These are phyloP conservation scores for Malthinus seriepunctatus DNA, from an alignment of 2,888 invertebrate species.

Conservation along the genomic window DNA sequence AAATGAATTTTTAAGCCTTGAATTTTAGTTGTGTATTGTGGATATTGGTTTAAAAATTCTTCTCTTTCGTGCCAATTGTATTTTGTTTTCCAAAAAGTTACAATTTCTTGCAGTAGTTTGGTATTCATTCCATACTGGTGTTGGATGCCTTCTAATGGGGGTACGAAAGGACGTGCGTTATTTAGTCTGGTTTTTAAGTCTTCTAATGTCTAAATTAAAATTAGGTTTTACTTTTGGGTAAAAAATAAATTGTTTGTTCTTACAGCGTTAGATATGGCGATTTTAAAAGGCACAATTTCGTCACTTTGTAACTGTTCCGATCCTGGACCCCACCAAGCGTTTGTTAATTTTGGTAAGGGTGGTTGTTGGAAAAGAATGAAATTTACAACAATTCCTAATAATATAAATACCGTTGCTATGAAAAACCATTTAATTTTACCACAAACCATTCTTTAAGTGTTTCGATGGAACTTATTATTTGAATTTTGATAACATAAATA, in stretches of 20 bases:
- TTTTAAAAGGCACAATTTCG: background rate
- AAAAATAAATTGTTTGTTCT: background rate
- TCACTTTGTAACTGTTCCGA: background rate
- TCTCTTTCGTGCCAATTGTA: constrained; percentile 71
- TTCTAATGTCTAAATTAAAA: constrained; percentile 43
- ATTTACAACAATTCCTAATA: too few relatives aligned
- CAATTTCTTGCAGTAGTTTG: constrained; percentile 65
- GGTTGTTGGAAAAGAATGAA: background rate
- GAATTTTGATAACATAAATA: too few relatives aligned
- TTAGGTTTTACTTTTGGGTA: too few relatives aligned
- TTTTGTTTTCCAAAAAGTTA: constrained; percentile 75
- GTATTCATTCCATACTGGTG: constrained; percentile 85
- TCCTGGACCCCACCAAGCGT: background rate
- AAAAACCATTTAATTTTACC: too few relatives aligned
- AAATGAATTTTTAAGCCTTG: constrained; percentile 74
- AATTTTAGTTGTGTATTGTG: constrained; percentile 71
- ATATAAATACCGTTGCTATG: too few relatives aligned
- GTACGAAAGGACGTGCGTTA: constrained; percentile 47
- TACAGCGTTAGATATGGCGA: background rate
- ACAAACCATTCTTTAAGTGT: too few relatives aligned
- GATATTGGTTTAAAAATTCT: constrained; percentile 63
- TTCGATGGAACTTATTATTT: too few relatives aligned
- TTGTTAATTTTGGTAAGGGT: background rate
- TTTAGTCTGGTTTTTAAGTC: constrained; percentile 62
- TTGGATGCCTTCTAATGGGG: constrained; percentile 66